Evolutionary conservation across 2,113 vertebrate species (phyloP).

Genomic region (Sphyrna mokarran): DNA sequence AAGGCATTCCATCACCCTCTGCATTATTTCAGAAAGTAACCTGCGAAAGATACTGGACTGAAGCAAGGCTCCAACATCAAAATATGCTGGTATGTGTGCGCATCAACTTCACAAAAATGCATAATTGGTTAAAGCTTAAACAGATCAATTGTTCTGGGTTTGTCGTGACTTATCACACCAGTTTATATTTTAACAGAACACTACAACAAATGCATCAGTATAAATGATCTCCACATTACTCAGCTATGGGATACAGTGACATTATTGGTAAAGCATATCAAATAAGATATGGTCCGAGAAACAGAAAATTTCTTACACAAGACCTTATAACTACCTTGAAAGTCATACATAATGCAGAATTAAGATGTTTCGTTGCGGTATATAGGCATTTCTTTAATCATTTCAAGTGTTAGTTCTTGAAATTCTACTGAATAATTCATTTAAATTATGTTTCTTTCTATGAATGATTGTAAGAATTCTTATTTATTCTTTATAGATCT

Average conservation of each 20-base stretch:
- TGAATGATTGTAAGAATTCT: background rate
- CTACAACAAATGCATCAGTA: background rate
- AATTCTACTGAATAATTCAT: background rate
- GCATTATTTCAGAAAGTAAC: background rate
- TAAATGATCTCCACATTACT: background rate
- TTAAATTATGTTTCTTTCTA: background rate
- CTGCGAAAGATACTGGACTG: background rate
- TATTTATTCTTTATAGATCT: background rate
- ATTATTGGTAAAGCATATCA: background rate
- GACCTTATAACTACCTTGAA: background rate
- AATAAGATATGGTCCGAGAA: background rate
- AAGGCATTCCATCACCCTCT: background rate
- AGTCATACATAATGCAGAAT: background rate
- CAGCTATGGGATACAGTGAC: background rate
- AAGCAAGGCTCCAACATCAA: constrained; percentile 6
- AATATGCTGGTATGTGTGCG: constrained; percentile 7
- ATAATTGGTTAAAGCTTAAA: background rate
- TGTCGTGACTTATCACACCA: background rate
- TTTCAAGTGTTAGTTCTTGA: background rate
- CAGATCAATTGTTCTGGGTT: background rate
- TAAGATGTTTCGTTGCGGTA: background rate
- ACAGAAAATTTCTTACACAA: background rate
- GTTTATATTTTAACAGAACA: background rate
- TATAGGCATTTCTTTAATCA: background rate
- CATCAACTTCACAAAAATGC: background rate